phyloP scores from a whole-genome alignment of 2,888 invertebrate genomes.

The Branchellion lobata region DNA sequence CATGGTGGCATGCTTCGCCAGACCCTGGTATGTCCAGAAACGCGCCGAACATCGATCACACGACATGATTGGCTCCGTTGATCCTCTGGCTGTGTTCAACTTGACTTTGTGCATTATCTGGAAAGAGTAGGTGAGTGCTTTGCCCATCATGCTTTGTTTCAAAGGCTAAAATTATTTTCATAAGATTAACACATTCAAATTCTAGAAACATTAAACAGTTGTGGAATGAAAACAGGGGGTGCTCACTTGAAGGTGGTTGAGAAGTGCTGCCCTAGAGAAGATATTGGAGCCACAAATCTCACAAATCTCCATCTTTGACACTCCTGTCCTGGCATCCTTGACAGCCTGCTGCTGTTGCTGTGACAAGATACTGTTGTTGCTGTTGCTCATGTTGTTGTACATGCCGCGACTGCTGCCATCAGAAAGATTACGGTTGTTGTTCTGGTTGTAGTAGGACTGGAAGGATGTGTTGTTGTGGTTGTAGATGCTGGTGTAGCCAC shows the following conservation, averaged over 20 bases:
- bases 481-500: slow-evolving; percentile 15
- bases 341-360: not conserved
- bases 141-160: not conserved
- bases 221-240: too few relatives aligned
- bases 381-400: slow-evolving; percentile 26
- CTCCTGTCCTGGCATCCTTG: slow-evolving; percentile 23
- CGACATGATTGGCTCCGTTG: slow-evolving; percentile 42
- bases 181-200: too few relatives aligned
- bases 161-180: too few relatives aligned
- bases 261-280: slow-evolving; percentile 34
- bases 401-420: not conserved
- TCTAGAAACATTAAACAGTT: too few relatives aligned
- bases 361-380: not conserved
- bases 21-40: slow-evolving; percentile 49
- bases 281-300: slow-evolving; percentile 45
- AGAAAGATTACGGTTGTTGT: not conserved
- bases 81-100: slow-evolving; percentile 43
- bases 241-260: slow-evolving; percentile 43
- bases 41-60: slow-evolving; percentile 46
- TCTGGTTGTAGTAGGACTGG: slow-evolving; percentile 26
- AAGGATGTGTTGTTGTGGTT: not conserved
- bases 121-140: not conserved
- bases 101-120: slow-evolving; percentile 47
- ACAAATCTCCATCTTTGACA: slow-evolving; percentile 37
- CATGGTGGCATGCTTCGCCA: slow-evolving; percentile 46